These are phyloP conservation scores for Magallana ariakensis DNA, from an alignment of 1,140 invertebrate genomes.

Conservation along the genomic window DNA sequence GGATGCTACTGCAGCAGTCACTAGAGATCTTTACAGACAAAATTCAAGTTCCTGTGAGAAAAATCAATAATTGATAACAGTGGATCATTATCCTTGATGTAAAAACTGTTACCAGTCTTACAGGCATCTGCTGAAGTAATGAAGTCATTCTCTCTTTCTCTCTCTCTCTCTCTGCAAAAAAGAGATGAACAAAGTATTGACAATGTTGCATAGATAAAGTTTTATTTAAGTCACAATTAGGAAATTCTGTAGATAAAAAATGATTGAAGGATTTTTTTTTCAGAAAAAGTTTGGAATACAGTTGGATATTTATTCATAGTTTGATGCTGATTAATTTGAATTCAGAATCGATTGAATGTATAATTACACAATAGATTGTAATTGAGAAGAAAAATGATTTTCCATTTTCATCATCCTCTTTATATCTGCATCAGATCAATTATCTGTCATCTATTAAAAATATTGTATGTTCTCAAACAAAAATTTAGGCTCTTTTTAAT, in stretches of 20 bases:
- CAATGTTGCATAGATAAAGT: too few species aligned
- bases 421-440: background rate
- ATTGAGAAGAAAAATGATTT: conserved; percentile 25
- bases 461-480: conserved; percentile 5
- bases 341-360: background rate
- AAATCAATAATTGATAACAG: conserved; percentile 26
- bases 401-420: background rate
- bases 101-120: conserved; percentile 22
- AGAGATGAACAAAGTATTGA: too few species aligned
- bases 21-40: conserved; percentile 8
- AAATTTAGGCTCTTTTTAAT: background rate
- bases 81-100: conserved; percentile 12
- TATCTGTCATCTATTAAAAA: background rate
- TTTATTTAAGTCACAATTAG: too few species aligned
- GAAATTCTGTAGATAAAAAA: too few species aligned
- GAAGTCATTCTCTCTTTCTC: too few species aligned
- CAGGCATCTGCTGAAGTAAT: background rate
- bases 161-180: too few species aligned
- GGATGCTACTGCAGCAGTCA: background rate
- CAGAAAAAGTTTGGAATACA: too few species aligned
- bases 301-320: background rate
- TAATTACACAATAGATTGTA: background rate
- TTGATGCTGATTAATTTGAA: background rate
- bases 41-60: conserved; percentile 34
- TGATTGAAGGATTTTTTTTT: too few species aligned